Evolutionary conservation across 2,113 vertebrate species (phyloP).

Genomic region (Sturnus vulgaris): DNA sequence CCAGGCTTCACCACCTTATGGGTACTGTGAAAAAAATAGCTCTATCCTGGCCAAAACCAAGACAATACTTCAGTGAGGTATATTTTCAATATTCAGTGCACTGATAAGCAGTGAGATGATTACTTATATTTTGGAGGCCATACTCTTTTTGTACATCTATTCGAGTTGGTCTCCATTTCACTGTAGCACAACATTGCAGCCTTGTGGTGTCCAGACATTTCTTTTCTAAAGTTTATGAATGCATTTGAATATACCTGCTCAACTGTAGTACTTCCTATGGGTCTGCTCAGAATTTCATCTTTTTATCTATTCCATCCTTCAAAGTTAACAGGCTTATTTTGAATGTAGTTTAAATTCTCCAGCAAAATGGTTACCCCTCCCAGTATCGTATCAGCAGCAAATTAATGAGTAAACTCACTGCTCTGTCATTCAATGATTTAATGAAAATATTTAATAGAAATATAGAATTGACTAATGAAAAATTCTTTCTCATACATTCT

Average conservation of each 20-base stretch:
- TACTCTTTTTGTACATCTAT: not conserved
- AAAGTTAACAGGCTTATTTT: not conserved
- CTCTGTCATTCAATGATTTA: not conserved
- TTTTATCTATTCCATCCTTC: not conserved
- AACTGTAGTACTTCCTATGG: not conserved
- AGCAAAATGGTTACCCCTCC: not conserved
- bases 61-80: not conserved
- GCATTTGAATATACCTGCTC: not conserved
- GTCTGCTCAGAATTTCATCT: not conserved
- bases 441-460: not conserved
- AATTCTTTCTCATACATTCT: not conserved
- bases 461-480: not conserved
- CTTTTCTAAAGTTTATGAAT: not conserved
- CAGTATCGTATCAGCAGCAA: not conserved
- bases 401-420: not conserved
- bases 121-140: not conserved
- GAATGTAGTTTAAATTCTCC: not conserved
- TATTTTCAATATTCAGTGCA: not conserved
- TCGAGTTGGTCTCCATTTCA: not conserved
- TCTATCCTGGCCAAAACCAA: not conserved
- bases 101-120: not conserved
- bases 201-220: not conserved
- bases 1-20: not conserved
- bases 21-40: not conserved
- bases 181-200: not conserved